Conservation (phyloP, 2,888 invertebrate species). For the Cheiracanthium punctorium region DNA sequence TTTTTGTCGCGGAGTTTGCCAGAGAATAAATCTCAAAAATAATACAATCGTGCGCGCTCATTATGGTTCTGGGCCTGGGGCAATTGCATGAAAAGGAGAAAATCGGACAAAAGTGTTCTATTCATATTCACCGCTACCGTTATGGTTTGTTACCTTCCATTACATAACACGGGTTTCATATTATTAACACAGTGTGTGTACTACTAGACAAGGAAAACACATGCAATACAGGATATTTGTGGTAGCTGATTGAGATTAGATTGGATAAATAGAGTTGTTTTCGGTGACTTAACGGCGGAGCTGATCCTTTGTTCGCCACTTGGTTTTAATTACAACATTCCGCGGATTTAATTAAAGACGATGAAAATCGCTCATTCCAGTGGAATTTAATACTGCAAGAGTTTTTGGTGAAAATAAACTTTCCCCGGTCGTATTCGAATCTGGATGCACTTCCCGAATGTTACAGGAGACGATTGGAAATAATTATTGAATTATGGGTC, state of each 20-base stretch:
- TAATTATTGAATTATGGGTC: too few relatives aligned
- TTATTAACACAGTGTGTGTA: background rate
- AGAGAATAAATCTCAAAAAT: constrained; percentile 24
- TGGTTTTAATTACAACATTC: constrained; percentile 2
- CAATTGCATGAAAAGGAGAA: constrained; percentile 29
- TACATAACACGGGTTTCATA: background rate
- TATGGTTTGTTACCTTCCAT: constrained; percentile 27
- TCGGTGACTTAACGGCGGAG: background rate
- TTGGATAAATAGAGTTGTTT: background rate
- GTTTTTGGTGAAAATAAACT: too few relatives aligned
- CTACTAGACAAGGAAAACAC: background rate
- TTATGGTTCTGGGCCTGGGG: constrained; percentile 32
- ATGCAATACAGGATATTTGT: background rate
- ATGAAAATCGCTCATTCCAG: background rate
- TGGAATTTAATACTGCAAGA: background rate
- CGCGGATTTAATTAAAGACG: background rate
- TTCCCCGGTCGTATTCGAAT: too few relatives aligned
- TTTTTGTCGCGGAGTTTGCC: constrained; percentile 39
- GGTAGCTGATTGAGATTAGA: constrained; percentile 10
- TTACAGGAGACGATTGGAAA: too few relatives aligned
- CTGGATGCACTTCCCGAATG: too few relatives aligned
- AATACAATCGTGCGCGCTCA: constrained; percentile 32
- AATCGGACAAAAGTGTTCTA: constrained; percentile 30
- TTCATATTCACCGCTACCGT: constrained; percentile 33
- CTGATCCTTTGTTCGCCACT: background rate